Percentiles rank a stretch among this genome's conserved stretches.
Evolutionary conservation across 2,113 vertebrate species (phyloP).

Genomic region (Lanius collurio): DNA sequence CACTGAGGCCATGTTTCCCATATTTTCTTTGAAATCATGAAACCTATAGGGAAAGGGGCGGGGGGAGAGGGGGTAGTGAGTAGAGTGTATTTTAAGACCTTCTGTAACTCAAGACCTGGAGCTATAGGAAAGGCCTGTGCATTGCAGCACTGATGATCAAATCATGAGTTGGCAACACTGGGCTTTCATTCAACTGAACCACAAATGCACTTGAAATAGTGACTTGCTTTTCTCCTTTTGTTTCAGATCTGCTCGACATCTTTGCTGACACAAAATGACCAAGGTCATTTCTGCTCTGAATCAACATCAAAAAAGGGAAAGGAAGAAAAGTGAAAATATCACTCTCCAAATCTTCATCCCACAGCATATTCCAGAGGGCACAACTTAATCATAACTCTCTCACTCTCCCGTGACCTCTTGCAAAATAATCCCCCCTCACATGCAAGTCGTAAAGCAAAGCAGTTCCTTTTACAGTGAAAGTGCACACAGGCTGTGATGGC

Average conservation of each 20-base stretch:
- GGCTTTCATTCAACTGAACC: slow-evolving; percentile 47
- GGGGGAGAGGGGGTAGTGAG: rapidly evolving
- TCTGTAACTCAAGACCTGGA: slow-evolving; percentile 15
- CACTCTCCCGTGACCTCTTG: slow-evolving; percentile 68
- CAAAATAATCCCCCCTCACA: slow-evolving; percentile 48
- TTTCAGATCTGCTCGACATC: slow-evolving; percentile 39
- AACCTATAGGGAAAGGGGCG: neutral
- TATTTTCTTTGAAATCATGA: slow-evolving; percentile 32
- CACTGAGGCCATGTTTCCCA: neutral
- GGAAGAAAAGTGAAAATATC: slow-evolving; percentile 19
- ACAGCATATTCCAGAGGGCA: slow-evolving; percentile 14
- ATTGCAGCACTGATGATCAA: slow-evolving; percentile 33
- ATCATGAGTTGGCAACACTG: slow-evolving; percentile 51
- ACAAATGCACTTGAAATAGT: slow-evolving; percentile 20
- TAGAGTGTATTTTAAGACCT: neutral
- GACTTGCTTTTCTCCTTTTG: slow-evolving; percentile 33
- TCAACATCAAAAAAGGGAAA: slow-evolving; percentile 44
- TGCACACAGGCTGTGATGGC: neutral
- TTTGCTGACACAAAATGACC: slow-evolving; percentile 47
- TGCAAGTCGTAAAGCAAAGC: slow-evolving; percentile 44
- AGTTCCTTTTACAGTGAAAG: slow-evolving; percentile 34
- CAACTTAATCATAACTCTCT: neutral
- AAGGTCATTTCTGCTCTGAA: slow-evolving; percentile 58
- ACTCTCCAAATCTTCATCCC: slow-evolving; percentile 3
- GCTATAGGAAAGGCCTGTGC: slow-evolving; percentile 19